Evolutionary conservation across 2,797 vertebrate species (phyloP).

Genomic region (Taenioides sp.): DNA sequence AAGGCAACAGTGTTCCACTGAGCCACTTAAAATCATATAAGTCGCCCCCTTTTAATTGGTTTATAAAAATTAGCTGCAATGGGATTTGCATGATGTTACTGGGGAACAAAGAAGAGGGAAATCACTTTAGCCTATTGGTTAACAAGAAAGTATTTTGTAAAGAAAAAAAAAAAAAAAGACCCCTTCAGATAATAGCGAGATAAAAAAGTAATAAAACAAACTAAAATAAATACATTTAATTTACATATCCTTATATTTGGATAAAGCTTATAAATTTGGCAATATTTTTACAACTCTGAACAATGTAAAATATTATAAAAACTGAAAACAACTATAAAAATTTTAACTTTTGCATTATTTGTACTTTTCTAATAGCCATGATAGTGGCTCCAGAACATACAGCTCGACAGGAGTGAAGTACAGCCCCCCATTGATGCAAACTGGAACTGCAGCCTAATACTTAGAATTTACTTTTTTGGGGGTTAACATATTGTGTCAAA

Average conservation of each 20-base stretch:
- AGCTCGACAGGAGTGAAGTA: slow-evolving; percentile 16
- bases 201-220: not conserved
- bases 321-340: not conserved
- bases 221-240: too few species aligned
- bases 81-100: slow-evolving; percentile 85
- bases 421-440: slow-evolving; percentile 40
- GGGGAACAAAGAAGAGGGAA: slow-evolving; percentile 62
- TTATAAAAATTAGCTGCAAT: slow-evolving; percentile 71
- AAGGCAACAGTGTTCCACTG: slow-evolving; percentile 74
- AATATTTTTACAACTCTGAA: too few species aligned
- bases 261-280: not conserved
- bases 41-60: slow-evolving; percentile 65
- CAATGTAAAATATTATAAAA: not conserved
- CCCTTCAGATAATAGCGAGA: not conserved
- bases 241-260: not conserved
- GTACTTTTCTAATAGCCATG: not conserved
- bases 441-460: slow-evolving; percentile 34
- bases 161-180: not conserved
- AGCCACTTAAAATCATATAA: slow-evolving; percentile 84
- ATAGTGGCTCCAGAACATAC: not conserved
- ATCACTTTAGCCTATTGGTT: slow-evolving; percentile 78
- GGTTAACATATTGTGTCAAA: not conserved
- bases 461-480: not conserved
- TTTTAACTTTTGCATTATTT: not conserved
- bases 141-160: slow-evolving; percentile 46